Evolutionary conservation across 2,113 vertebrate genomes (phyloP).

Genomic region (Tauraco erythrolophus): DNA sequence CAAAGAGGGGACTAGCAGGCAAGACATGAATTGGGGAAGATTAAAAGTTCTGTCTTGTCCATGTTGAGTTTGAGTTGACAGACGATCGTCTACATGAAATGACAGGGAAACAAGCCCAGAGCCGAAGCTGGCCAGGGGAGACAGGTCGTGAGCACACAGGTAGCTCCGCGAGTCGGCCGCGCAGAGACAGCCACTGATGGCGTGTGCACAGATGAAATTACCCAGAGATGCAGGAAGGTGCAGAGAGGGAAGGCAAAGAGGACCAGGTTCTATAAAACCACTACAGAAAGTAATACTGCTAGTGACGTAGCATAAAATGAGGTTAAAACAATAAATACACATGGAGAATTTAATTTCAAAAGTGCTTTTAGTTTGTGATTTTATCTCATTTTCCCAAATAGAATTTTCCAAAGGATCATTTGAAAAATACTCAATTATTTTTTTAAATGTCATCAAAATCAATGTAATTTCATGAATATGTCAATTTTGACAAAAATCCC

Average conservation of each 20-base stretch:
- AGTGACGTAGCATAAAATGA: neutral
- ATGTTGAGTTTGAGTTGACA: neutral
- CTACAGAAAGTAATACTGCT: neutral
- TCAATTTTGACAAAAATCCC: neutral
- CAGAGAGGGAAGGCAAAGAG: neutral
- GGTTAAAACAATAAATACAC: neutral
- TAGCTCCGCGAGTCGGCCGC: neutral
- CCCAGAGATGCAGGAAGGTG: neutral
- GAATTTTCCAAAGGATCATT: constrained; percentile 7
- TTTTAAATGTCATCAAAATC: constrained; percentile 19
- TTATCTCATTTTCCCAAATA: constrained; percentile 1
- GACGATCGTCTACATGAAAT: neutral
- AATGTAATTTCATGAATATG: neutral
- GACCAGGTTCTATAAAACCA: neutral
- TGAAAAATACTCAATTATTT: neutral
- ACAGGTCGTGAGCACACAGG: neutral
- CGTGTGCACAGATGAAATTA: neutral
- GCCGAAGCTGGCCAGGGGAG: constrained; percentile 1
- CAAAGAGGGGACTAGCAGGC: constrained; percentile 2
- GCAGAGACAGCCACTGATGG: neutral
- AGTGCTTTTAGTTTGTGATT: neutral
- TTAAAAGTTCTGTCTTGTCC: constrained; percentile 48
- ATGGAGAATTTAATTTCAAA: constrained; percentile 6
- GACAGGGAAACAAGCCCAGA: neutral
- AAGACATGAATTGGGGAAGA: constrained; percentile 35